Evolutionary conservation across 2,888 invertebrate species (phyloP).

Genomic region (Augiades crinisus): DNA sequence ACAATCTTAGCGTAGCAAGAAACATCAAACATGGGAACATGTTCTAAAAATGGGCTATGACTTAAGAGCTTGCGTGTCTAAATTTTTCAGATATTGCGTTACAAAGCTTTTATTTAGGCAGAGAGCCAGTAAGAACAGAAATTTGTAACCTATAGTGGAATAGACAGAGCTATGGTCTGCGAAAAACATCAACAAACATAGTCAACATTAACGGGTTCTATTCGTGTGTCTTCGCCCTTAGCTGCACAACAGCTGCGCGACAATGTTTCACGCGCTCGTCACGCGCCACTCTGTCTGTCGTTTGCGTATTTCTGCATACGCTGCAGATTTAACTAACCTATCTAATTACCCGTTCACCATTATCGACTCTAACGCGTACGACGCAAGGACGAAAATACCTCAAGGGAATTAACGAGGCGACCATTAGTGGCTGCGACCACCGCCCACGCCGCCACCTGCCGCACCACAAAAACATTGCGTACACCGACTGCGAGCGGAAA

Average conservation of each 20-base stretch:
- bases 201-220: too few relatives aligned
- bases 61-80: too few relatives aligned
- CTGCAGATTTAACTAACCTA: conserved; percentile 11
- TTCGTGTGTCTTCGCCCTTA: background rate
- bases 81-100: too few relatives aligned
- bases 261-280: conserved; percentile 15
- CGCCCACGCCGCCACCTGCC: conserved; percentile 23
- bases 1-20: too few relatives aligned
- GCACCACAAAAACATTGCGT: conserved; percentile 8
- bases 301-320: conserved; percentile 24
- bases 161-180: too few relatives aligned
- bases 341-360: conserved; percentile 11
- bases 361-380: background rate
- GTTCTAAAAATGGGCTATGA: too few relatives aligned
- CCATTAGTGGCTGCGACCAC: conserved; percentile 16
- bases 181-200: too few relatives aligned
- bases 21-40: too few relatives aligned
- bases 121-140: too few relatives aligned
- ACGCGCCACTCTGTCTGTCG: conserved; percentile 28
- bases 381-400: background rate
- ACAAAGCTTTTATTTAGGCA: too few relatives aligned
- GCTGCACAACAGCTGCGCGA: conserved; percentile 3
- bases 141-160: too few relatives aligned
- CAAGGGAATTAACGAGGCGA: background rate
- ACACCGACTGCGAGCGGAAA: conserved; percentile 6